Conservation (phyloP, 2,888 invertebrate genomes). For the Ochropleura leucogaster region DNA sequence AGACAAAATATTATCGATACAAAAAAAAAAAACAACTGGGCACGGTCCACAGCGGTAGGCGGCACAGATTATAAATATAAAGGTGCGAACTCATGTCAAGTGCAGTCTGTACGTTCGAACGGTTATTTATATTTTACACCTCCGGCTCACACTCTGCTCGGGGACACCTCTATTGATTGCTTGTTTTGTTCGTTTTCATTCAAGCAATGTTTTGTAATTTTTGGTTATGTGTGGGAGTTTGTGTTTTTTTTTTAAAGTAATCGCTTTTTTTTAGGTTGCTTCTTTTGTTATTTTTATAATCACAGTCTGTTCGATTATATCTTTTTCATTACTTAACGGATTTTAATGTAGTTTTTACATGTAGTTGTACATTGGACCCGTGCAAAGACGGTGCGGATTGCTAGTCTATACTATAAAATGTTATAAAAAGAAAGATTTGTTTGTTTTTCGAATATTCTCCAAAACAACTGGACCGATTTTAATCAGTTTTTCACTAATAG, state of each 20-base stretch:
- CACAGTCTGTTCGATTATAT: too few species aligned
- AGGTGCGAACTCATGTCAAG: conserved; percentile 68
- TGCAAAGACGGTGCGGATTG: too few species aligned
- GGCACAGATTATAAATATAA: conserved; percentile 71
- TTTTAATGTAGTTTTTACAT: too few species aligned
- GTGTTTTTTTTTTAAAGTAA: not conserved
- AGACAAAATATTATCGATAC: conserved; percentile 28
- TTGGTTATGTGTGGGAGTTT: not conserved
- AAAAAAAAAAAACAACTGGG: conserved; percentile 35
- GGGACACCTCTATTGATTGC: conserved; percentile 67
- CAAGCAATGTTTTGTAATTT: conserved; percentile 21
- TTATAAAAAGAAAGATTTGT: too few species aligned
- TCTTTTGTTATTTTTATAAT: not conserved
- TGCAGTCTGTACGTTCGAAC: conserved; percentile 59
- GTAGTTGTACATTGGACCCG: too few species aligned
- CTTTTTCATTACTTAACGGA: too few species aligned
- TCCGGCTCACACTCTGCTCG: conserved; percentile 65
- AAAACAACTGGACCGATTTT: too few species aligned
- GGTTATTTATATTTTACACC: conserved; percentile 69
- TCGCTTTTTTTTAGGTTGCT: not conserved
- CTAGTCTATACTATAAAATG: too few species aligned
- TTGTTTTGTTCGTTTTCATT: conserved; percentile 53
- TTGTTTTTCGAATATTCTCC: too few species aligned
- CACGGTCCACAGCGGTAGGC: conserved; percentile 61
- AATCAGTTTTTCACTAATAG: too few species aligned